These are phyloP conservation scores for Thamnophis elegans DNA, from an alignment of 2,797 vertebrate species.

Conservation along the genomic window DNA sequence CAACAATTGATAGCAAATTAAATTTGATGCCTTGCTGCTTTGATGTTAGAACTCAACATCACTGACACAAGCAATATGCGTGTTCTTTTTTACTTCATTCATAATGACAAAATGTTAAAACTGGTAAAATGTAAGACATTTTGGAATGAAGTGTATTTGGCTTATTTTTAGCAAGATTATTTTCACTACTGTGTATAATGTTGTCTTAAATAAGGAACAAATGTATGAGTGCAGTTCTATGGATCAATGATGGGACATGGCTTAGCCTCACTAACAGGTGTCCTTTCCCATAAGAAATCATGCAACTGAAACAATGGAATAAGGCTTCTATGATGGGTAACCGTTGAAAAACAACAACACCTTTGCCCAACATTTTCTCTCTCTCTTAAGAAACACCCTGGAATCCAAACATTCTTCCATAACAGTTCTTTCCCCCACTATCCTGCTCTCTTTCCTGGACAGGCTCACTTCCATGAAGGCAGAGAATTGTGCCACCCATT, in stretches of 20 bases:
- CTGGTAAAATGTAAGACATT: background rate
- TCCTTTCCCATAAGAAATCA: background rate
- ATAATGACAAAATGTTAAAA: background rate
- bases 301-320: background rate
- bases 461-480: background rate
- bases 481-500: background rate
- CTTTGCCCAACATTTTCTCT: background rate
- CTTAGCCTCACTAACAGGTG: background rate
- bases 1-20: background rate
- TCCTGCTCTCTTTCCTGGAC: background rate
- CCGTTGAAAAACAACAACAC: background rate
- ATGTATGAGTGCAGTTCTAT: background rate
- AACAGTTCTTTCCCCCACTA: background rate
- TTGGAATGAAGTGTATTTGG: background rate
- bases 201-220: background rate
- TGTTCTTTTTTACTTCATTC: background rate
- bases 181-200: background rate
- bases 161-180: background rate
- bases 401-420: background rate
- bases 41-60: background rate
- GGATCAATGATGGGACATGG: background rate
- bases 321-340: background rate
- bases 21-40: background rate
- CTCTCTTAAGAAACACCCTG: background rate
- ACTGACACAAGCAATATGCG: background rate